Base-by-base conservation (phyloP, 2,888 invertebrate genomes). In the Asteroscopus sphinx region DNA sequence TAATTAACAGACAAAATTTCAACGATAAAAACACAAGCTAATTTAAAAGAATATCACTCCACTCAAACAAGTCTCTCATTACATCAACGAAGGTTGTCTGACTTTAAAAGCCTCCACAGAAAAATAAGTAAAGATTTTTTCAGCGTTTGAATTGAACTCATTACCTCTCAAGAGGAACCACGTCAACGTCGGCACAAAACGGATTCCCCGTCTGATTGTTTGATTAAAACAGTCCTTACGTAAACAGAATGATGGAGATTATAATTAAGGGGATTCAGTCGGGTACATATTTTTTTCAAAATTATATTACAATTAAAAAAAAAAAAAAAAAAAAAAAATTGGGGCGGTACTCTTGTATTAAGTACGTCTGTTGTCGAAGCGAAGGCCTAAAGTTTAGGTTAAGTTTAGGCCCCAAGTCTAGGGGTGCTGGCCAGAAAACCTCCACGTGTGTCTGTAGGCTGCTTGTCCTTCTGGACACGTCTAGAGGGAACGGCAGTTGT, bases 61-160 rank as follows among this genome's bases (percentile, higher is more conserved):
- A 52, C 30, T 57, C 53, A 60, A 49, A 48, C 33, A 45, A 48
- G 66, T 39, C 45, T 61, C 78, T 82, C 72, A 80, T 77, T 77
- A 76, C 66, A 60, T 60, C 67, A 68, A 60, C 53, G 51, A 66
- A 77, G 70, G 80, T 77, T 71, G 75, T 73, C 70, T 68, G 74
- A 48, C 61, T 68, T 77, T 73, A 62, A 56, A 80, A 75, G 79
- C 55, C 56, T 53, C 49, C 33, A 76, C 80, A 65, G 77, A 65
- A 76, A 68, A 66, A 62, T 58, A 66, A 48, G 35, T 58, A 42
- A 75, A 73, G 39, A 44, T 56, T 51, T 58, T 65, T 55, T 62
- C 73, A 58, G 51, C 60, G 56, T 59, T 68, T 72, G 76, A 80
- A 82, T 79, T 78, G 73, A 80, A 78, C 79, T 83, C 80, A 82